A percentile compares a stretch with the other conserved stretches of the same genome.
phyloP scores from a whole-genome alignment of 2,797 vertebrate species.

The Myotis daubentonii region DNA sequence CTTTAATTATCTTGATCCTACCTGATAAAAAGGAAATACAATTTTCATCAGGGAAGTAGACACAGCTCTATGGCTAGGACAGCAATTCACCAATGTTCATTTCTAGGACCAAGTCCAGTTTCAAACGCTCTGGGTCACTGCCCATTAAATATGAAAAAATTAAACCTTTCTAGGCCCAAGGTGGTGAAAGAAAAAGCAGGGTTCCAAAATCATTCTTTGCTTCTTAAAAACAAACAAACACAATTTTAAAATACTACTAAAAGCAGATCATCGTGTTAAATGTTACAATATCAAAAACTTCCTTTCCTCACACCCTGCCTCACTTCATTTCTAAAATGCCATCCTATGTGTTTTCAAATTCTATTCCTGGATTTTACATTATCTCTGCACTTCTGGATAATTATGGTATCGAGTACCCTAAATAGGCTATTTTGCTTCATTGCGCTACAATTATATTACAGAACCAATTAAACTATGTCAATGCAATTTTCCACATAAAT shows the following conservation, averaged over 20 bases:
- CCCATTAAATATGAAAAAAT: neutral
- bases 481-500: slow-evolving; percentile 72
- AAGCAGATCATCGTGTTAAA: slow-evolving; percentile 2
- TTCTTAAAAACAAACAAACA: neutral
- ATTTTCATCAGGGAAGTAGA: neutral
- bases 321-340: neutral
- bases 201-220: neutral
- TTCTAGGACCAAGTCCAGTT: neutral
- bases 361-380: neutral
- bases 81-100: neutral
- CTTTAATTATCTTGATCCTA: neutral
- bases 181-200: neutral
- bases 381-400: slow-evolving; percentile 23
- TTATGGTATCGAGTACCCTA: neutral
- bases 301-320: neutral
- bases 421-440: neutral
- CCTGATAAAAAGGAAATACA: neutral
- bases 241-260: slow-evolving; percentile 13
- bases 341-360: neutral
- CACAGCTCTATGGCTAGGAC: fast-evolving
- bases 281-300: neutral
- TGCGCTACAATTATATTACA: neutral
- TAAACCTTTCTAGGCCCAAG: neutral
- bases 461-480: slow-evolving; percentile 49
- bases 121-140: neutral